Percentiles rank a stretch among this genome's conserved stretches.
Evolutionary conservation across 2,797 vertebrate genomes (phyloP).

Genomic region (Garrulus glandarius): DNA sequence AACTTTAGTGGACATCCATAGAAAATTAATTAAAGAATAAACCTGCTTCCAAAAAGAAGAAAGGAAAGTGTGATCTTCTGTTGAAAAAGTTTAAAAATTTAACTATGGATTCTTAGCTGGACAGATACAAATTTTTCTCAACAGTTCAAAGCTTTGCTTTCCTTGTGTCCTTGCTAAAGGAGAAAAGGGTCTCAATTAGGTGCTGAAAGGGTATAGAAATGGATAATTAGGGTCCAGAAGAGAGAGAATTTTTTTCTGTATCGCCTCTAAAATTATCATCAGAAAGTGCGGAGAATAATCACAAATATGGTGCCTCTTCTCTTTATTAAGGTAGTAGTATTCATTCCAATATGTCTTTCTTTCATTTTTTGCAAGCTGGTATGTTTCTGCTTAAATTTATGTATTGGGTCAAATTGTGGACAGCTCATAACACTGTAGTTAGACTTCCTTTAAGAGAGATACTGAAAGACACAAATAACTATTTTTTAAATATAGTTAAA

Average conservation of each 20-base stretch:
- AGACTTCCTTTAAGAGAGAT: not conserved
- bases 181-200: not conserved
- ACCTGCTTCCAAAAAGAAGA: not conserved
- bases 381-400: not conserved
- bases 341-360: not conserved
- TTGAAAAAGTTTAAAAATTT: not conserved
- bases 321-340: not conserved
- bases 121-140: not conserved
- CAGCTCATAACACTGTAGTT: not conserved
- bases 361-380: not conserved
- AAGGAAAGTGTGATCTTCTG: not conserved
- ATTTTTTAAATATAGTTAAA: not conserved
- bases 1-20: not conserved
- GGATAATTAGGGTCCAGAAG: not conserved
- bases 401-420: not conserved
- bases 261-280: not conserved
- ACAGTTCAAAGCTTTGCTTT: not conserved
- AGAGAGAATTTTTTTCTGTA: not conserved
- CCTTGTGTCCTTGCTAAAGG: not conserved
- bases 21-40: not conserved
- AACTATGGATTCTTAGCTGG: not conserved
- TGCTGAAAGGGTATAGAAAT: not conserved
- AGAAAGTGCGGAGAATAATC: not conserved
- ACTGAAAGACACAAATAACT: not conserved
- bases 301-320: not conserved